Evolutionary conservation across 2,888 invertebrate genomes (phyloP).

Genomic region (Apamea monoglypha): DNA sequence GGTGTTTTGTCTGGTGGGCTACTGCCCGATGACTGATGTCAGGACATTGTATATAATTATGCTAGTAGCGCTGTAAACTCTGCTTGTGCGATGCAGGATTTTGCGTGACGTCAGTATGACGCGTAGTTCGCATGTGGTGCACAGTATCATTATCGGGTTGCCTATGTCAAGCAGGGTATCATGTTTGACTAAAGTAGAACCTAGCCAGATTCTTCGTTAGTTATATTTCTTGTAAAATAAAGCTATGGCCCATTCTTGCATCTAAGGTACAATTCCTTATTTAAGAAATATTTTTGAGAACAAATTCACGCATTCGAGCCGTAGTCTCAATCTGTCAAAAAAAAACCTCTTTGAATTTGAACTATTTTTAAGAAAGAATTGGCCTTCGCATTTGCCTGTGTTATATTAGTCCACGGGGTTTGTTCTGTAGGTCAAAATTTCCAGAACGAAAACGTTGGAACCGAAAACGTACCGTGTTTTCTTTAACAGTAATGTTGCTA

Average conservation of each 20-base stretch:
- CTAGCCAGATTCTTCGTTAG: background rate
- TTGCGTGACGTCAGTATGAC: background rate
- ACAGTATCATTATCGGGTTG: background rate
- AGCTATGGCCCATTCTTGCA: background rate
- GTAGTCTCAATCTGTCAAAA: background rate
- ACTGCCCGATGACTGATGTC: too few species aligned
- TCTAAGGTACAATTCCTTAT: background rate
- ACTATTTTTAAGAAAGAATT: background rate
- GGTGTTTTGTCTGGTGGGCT: too few species aligned
- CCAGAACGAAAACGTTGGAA: too few species aligned
- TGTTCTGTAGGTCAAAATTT: too few species aligned
- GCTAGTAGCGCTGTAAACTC: background rate
- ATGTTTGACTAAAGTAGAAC: background rate
- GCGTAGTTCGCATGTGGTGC: background rate
- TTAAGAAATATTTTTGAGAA: background rate
- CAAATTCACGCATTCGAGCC: background rate
- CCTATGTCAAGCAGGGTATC: background rate
- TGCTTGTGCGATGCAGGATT: background rate
- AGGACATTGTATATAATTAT: background rate
- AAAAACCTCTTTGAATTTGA: background rate
- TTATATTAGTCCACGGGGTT: background rate
- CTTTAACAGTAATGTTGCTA: too few species aligned
- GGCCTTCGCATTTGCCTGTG: background rate
- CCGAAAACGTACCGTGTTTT: too few species aligned
- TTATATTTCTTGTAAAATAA: background rate